Conservation (phyloP, 2,113 vertebrate species). For the Heterocephalus glaber region DNA sequence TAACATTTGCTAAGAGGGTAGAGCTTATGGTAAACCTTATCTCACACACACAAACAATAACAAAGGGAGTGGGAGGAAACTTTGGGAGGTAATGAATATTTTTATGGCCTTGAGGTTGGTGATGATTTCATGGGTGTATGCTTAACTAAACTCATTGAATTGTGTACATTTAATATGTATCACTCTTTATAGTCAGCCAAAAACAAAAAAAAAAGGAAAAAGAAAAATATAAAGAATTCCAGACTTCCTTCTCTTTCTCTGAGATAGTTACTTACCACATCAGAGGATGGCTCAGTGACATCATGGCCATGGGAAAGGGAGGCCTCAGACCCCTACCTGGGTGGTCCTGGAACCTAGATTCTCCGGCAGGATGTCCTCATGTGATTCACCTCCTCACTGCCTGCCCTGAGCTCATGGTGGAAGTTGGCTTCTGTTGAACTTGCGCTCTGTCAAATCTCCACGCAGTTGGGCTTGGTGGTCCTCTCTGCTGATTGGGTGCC, state of each 20-base stretch:
- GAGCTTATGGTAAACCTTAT: background rate
- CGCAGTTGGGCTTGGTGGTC: background rate
- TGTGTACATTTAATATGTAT: background rate
- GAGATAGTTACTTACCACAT: background rate
- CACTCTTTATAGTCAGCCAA: background rate
- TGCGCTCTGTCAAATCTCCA: background rate
- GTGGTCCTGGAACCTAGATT: background rate
- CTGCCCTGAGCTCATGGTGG: background rate
- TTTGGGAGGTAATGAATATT: background rate
- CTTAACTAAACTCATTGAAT: background rate
- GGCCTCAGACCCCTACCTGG: accelerated
- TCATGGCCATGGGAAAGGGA: background rate
- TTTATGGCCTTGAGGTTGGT: background rate
- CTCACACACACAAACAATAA: background rate
- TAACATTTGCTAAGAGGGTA: background rate
- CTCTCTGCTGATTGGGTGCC: background rate
- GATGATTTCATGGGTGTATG: background rate
- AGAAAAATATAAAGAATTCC: background rate
- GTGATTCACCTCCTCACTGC: background rate
- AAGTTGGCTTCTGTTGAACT: background rate
- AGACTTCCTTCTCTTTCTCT: background rate
- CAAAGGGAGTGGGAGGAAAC: background rate
- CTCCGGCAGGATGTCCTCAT: too few species aligned
- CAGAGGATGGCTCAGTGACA: background rate
- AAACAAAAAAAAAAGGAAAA: background rate